Conservation (phyloP, 2,797 vertebrate genomes). For the Sebastes cheni region DNA sequence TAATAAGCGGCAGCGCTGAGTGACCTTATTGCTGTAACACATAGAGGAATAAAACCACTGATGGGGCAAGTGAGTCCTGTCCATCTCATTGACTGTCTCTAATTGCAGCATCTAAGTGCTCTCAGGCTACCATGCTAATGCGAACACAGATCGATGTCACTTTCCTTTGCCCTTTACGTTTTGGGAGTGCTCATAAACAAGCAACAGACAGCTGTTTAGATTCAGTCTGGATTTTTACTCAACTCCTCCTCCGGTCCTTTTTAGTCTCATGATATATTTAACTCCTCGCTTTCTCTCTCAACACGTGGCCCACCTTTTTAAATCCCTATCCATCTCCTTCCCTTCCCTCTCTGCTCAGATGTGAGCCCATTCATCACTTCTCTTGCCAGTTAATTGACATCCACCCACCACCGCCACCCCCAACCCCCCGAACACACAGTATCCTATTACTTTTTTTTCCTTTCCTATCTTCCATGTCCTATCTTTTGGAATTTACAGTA, state of each 20-base stretch:
- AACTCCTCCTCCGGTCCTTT: constrained; percentile 6
- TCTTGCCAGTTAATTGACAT: constrained; percentile 59
- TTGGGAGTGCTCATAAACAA: constrained; percentile 66
- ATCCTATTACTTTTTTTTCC: constrained; percentile 49
- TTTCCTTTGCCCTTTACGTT: constrained; percentile 66
- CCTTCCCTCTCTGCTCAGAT: constrained; percentile 20
- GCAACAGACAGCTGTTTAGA: constrained; percentile 38
- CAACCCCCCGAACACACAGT: constrained; percentile 6
- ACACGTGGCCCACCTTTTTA: constrained; percentile 18
- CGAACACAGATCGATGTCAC: constrained; percentile 81
- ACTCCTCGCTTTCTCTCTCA: constrained; percentile 33
- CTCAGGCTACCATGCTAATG: constrained; percentile 81
- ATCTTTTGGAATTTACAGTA: constrained; percentile 36
- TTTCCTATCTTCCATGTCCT: constrained; percentile 4
- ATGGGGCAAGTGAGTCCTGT: constrained; percentile 44
- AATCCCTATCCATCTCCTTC: constrained; percentile 25
- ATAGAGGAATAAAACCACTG: constrained; percentile 37
- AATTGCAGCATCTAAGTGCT: constrained; percentile 84
- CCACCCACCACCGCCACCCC: background rate
- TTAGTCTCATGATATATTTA: constrained; percentile 35
- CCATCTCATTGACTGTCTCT: constrained; percentile 76
- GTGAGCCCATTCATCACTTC: constrained; percentile 48
- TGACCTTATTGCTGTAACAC: constrained; percentile 39
- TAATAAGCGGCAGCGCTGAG: constrained; percentile 24
- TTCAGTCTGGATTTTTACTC: constrained; percentile 33